Evolutionary conservation across 2,888 invertebrate genomes (phyloP), one percentile per base, ranked within the genome.

Genomic region (Chloroclystis v-ata): DNA sequence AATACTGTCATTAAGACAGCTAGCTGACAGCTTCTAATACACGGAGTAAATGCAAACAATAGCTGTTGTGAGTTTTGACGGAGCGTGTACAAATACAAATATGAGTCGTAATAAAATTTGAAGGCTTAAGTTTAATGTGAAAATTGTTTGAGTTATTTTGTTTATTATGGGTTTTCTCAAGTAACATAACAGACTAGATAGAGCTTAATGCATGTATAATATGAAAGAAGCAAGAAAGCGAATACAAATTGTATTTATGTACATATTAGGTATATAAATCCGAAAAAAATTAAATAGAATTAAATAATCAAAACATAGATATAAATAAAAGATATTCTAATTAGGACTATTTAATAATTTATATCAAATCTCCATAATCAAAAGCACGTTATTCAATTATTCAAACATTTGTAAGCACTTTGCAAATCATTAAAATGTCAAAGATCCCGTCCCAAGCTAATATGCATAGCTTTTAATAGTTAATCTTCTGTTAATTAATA

Each of bases 1-100:
- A 87, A 86, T 83, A 85, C 83, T 83, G 82, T 86, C 83, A 87
- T 87, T 86, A 87, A 82, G 81, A 79, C 78, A 78, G 75, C 71
- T 74, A 78, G 72, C 68, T 76, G 86, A 83, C 86, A 85, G 82
- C 76, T 76, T 80, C 75, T 85, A 83, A 87, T 84, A 82, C 77
- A 73, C 72, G 61, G 64, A 76, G 77, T 77, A 82, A 74, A 75
- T 69, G 69, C 74, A 79, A 80, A 79, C 75, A 79, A 75, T 75
- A 65, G 61, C 62, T 68, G 69, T 72, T 76, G 73, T 72, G 72
- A 70, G 67, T 64, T 60, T 57, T 64, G 72, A 68, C 71, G 49
- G 48, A 56, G 62, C 57, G 51, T 38, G 30, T 20, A 26, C 8
- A 9, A 2, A 9, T 1, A 7, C 9, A 26, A 26, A 26, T 9